Conservation (phyloP, 2,888 invertebrate species). For the Thera obeliscata region DNA sequence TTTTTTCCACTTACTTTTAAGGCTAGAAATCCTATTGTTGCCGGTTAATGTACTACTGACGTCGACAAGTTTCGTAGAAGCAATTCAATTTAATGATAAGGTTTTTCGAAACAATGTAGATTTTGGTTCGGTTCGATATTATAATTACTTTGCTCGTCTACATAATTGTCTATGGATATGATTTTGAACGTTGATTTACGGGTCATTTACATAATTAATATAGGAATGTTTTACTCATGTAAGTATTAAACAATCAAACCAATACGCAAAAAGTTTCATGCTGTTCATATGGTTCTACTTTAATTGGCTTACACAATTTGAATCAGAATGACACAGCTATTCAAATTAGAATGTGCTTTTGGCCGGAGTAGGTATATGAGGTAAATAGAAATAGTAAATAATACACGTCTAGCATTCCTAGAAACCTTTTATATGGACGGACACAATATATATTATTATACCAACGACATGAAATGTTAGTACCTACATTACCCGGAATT, state of each 20-base stretch:
- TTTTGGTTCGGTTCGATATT: neutral
- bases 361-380: constrained; percentile 12
- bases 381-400: constrained; percentile 8
- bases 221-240: too few relatives aligned
- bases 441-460: constrained; percentile 39
- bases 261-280: too few relatives aligned
- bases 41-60: constrained; percentile 54
- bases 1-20: constrained; percentile 60
- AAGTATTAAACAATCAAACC: too few relatives aligned
- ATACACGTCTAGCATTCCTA: constrained; percentile 36
- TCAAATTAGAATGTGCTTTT: constrained; percentile 12
- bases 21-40: constrained; percentile 62
- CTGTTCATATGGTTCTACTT: too few relatives aligned
- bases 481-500: constrained; percentile 38
- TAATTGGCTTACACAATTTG: too few relatives aligned
- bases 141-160: neutral
- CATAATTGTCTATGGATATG: neutral
- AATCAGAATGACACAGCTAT: neutral
- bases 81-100: constrained; percentile 41
- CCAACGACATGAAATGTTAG: constrained; percentile 40
- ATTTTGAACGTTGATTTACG: neutral
- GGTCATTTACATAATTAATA: neutral
- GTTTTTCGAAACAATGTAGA: constrained; percentile 29
- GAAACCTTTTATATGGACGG: constrained; percentile 36
- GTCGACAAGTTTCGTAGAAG: constrained; percentile 46